Conservation (phyloP, 2,113 vertebrate genomes). For the Crotalus horridus region DNA sequence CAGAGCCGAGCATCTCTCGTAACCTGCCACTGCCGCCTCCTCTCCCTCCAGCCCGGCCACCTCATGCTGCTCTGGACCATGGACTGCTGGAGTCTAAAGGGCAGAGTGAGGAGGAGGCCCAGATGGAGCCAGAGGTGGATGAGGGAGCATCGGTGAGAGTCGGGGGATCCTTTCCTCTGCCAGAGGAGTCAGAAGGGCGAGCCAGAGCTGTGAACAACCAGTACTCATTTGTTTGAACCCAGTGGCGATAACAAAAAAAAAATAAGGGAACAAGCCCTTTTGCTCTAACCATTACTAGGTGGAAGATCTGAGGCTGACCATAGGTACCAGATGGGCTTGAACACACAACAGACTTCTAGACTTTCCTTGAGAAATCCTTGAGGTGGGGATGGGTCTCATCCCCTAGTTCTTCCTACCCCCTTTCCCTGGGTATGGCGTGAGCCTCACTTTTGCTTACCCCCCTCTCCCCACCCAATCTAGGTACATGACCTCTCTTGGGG, state of each 20-base stretch:
- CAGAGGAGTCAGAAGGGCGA: slow-evolving; percentile 69
- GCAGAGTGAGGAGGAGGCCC: slow-evolving; percentile 55
- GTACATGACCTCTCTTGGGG: not conserved
- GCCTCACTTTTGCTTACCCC: not conserved
- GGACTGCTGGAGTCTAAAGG: slow-evolving; percentile 45
- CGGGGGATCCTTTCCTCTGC: slow-evolving; percentile 52
- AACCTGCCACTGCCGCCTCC: slow-evolving; percentile 55
- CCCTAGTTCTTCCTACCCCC: not conserved
- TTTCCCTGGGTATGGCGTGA: not conserved
- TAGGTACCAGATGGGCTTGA: not conserved
- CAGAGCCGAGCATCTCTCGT: slow-evolving; percentile 68
- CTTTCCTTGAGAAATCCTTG: not conserved
- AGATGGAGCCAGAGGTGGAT: slow-evolving; percentile 56
- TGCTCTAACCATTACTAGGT: too few species aligned
- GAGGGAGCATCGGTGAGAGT: slow-evolving; percentile 48
- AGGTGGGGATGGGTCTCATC: not conserved
- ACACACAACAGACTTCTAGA: not conserved
- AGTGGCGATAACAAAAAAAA: not conserved
- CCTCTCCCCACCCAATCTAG: not conserved
- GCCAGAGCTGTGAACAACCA: slow-evolving; percentile 86
- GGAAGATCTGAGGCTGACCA: too few species aligned
- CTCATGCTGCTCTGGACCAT: slow-evolving; percentile 20
- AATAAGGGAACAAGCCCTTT: not conserved
- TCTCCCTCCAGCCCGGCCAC: slow-evolving; percentile 57
- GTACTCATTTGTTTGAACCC: slow-evolving; percentile 84